Evolutionary conservation across 2,797 vertebrate genomes (phyloP), one percentile per base, ranked within the genome.

Genomic region (Acridotheres tristis): DNA sequence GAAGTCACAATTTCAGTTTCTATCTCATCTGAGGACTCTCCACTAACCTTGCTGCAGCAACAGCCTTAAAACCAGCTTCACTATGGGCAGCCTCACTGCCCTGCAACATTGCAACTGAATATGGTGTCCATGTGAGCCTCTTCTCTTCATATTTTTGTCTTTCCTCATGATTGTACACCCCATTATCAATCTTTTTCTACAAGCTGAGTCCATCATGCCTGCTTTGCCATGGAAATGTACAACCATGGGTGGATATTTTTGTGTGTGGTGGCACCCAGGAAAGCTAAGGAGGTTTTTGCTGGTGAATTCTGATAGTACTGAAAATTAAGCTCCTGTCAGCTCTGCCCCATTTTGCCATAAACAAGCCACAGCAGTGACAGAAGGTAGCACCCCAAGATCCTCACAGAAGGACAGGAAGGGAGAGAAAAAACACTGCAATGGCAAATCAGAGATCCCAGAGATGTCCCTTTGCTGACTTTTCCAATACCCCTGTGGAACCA

Each of bases 31-130:
- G 43, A 73, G 61, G 16, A 73, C 68, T 76, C 3, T 4, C 20
- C 0, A 0, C 5, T 50, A 50, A 25, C 9, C 10, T 58, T 9
- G 1, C 40, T 50, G 25, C 23, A 69, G 30, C 14, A 5, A 10
- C 16, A 48, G 16, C 13, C 16, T 45, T 69, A 38, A 69, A 82
- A 27, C 11, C 15, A 55, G 6, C 16, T 43, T 17, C 17, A 61
- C 8, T 29, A 5, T n/a, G 54, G 82, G 30, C 55, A 53, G 14
- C 27, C 34, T 30, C 25, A 23, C 9, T 16, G 25, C 14, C 29
- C 18, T 3, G 1, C 11, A 73, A 36, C 1, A 1, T 8, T 12
- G 17, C 9, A 26, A 4, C 32, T 67, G 26, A 83, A 7, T 42
- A 3, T 30, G 15, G 7, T n/a, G 6, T 54, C 34, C 16, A 6